Conservation (phyloP, 2,113 vertebrate species). For the Psittacus erithacus region DNA sequence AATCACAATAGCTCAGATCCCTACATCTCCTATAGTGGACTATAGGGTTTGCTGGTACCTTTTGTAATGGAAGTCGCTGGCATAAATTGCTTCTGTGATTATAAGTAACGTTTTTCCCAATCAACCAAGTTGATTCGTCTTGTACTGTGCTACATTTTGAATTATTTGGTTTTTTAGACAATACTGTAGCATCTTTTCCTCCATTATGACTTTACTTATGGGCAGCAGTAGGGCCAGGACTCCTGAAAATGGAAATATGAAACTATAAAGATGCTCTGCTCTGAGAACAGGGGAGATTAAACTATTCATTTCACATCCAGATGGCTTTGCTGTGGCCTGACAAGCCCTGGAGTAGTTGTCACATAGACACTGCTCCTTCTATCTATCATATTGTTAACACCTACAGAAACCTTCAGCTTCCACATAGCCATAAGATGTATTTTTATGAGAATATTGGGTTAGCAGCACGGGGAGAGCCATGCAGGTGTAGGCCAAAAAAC, state of each 20-base stretch:
- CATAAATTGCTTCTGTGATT: background rate
- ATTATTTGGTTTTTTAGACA: background rate
- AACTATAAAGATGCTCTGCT: background rate
- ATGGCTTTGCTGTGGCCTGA: background rate
- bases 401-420: background rate
- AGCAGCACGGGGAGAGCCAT: background rate
- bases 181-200: background rate
- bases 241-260: background rate
- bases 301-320: background rate
- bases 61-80: background rate
- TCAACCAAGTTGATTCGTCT: background rate
- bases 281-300: background rate
- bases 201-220: background rate
- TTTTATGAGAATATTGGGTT: background rate
- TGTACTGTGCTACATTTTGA: background rate
- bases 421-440: fast-evolving
- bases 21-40: background rate
- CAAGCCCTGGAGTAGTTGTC: background rate
- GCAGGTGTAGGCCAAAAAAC: background rate
- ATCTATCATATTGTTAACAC: fast-evolving
- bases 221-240: background rate
- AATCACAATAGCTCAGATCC: background rate
- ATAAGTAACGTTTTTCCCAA: background rate
- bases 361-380: fast-evolving
- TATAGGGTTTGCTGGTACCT: background rate